Percentiles rank a stretch among this genome's conserved stretches.
Evolutionary conservation across 2,113 vertebrate species (phyloP).

Genomic region (Pristiophorus japonicus): DNA sequence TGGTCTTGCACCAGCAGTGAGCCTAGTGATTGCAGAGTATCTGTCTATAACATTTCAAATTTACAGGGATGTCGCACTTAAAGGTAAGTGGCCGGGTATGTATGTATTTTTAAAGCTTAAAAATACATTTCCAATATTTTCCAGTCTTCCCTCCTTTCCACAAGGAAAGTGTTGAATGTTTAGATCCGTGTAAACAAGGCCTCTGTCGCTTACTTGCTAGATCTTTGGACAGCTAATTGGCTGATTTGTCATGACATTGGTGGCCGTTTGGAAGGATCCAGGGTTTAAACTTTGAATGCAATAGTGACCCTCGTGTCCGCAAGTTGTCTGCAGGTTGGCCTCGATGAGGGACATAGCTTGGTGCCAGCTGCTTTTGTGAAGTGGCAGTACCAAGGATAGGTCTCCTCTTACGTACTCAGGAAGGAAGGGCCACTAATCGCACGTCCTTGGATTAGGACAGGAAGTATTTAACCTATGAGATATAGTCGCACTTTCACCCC

Average conservation of each 20-base stretch:
- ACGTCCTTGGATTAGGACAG: neutral
- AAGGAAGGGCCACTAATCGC: neutral
- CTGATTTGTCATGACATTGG: too few species aligned
- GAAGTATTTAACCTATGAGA: neutral
- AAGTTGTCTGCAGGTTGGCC: neutral
- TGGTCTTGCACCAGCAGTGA: neutral
- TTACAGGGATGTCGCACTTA: neutral
- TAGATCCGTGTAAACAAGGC: neutral
- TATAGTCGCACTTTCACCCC: neutral
- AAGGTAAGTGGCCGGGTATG: neutral
- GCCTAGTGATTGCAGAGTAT: too few species aligned
- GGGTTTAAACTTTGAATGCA: neutral
- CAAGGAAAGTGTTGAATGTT: neutral
- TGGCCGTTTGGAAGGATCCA: neutral
- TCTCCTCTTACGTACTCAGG: neutral
- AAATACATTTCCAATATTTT: neutral
- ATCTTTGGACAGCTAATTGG: too few species aligned
- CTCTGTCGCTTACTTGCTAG: neutral
- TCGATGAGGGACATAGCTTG: too few species aligned
- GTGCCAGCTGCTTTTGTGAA: too few species aligned
- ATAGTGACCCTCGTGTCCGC: neutral
- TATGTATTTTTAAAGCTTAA: too few species aligned
- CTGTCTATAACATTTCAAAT: neutral
- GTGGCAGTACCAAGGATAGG: too few species aligned
- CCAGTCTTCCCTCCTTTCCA: neutral